These are phyloP conservation scores for Leptopterna dolabrata DNA, from an alignment of 2,888 invertebrate genomes.

Conservation along the genomic window DNA sequence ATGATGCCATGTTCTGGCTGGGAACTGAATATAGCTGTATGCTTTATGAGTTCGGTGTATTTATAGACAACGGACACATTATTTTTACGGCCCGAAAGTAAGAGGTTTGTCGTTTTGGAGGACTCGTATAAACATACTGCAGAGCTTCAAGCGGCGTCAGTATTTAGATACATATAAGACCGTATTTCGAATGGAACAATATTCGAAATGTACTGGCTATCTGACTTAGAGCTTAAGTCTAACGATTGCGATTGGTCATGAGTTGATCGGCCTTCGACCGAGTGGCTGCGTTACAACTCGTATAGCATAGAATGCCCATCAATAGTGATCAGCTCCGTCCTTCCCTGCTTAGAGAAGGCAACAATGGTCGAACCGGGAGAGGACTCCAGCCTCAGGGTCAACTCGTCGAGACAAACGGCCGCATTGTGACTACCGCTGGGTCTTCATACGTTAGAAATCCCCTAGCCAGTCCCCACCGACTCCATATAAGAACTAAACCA, in stretches of 20 bases:
- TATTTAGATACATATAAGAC: neutral
- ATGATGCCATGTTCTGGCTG: too few species aligned
- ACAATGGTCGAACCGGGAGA: conserved; percentile 4
- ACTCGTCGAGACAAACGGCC: conserved; percentile 37
- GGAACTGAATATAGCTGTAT: too few species aligned
- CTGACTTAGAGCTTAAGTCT: too few species aligned
- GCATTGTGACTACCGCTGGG: conserved; percentile 36
- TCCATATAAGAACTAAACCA: conserved; percentile 46
- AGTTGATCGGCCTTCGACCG: neutral
- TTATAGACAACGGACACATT: too few species aligned
- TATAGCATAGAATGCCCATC: neutral
- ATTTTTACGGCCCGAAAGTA: too few species aligned
- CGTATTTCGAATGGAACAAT: too few species aligned
- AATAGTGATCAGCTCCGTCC: neutral
- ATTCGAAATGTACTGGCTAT: too few species aligned
- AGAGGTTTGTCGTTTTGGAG: too few species aligned
- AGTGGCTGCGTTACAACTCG: neutral
- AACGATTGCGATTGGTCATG: too few species aligned
- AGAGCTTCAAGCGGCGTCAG: too few species aligned
- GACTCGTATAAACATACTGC: too few species aligned
- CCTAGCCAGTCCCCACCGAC: conserved; percentile 14
- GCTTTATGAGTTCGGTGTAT: too few species aligned
- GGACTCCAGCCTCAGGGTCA: conserved; percentile 9
- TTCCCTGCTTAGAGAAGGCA: neutral
- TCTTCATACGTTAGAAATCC: conserved; percentile 38